Percentiles rank a stretch among this genome's conserved stretches.
phyloP scores from a whole-genome alignment of 2,797 vertebrate genomes.

The Trichosurus vulpecula region DNA sequence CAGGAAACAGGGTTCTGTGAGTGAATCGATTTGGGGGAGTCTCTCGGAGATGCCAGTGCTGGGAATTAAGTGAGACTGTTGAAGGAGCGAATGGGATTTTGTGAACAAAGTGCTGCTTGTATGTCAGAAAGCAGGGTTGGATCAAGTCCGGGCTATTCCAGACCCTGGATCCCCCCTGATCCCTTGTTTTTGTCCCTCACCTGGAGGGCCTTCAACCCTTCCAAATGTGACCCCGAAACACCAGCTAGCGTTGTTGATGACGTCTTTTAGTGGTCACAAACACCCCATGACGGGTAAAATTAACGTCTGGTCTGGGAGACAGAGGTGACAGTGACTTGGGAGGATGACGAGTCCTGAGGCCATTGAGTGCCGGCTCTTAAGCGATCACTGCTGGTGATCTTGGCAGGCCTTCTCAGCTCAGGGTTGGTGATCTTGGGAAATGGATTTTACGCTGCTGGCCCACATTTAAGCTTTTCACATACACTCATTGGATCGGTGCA shows the following conservation, averaged over 20 bases:
- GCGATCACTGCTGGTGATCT: too few relatives aligned
- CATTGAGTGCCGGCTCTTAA: too few relatives aligned
- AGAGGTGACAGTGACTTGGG: background rate
- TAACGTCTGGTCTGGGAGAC: background rate
- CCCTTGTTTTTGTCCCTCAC: background rate
- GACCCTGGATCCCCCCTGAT: accelerated
- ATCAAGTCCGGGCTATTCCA: too few relatives aligned
- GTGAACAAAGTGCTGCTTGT: background rate
- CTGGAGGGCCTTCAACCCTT: background rate
- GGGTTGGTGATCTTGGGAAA: background rate
- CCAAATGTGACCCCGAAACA: background rate
- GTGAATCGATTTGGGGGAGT: background rate
- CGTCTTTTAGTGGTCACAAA: background rate
- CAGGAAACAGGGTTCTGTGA: background rate
- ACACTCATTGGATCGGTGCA: background rate
- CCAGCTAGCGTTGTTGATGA: background rate
- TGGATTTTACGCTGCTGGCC: background rate
- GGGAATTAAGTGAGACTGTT: background rate
- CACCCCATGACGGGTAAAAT: background rate
- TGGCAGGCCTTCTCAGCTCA: background rate
- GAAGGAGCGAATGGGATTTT: background rate
- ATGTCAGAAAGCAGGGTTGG: background rate
- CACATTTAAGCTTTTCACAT: background rate
- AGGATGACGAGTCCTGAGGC: background rate
- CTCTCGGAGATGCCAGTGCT: background rate